Conservation (phyloP, 2,888 invertebrate genomes). For the Luperina nickerlii region DNA sequence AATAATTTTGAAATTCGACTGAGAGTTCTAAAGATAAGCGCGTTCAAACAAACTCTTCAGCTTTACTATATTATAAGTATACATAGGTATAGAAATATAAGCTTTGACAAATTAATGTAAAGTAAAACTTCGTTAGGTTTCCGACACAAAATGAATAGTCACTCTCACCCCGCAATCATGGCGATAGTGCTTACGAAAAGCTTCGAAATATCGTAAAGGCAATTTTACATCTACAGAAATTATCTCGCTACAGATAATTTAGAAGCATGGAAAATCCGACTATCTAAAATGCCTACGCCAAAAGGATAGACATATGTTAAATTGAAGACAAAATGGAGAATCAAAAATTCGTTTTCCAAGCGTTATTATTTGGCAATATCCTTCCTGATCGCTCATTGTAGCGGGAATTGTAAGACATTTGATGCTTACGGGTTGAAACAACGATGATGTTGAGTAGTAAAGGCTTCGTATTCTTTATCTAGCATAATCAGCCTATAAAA, state of each 20-base stretch:
- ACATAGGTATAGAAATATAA: background rate
- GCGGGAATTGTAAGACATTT: background rate
- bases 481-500: background rate
- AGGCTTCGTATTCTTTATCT: background rate
- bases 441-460: background rate
- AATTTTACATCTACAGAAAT: background rate
- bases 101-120: background rate
- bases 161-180: too few relatives aligned
- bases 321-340: background rate
- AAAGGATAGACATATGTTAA: background rate
- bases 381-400: background rate
- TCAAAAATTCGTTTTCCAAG: background rate
- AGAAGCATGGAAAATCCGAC: background rate
- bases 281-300: background rate
- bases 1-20: background rate
- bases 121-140: background rate
- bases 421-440: too few relatives aligned
- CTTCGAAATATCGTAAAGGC: background rate
- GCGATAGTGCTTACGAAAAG: too few relatives aligned
- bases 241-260: background rate
- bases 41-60: background rate
- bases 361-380: background rate
- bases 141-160: background rate
- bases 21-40: background rate
- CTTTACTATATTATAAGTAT: background rate